Evolutionary conservation across 2,888 invertebrate species (phyloP).

Genomic region (Stenotaenia linearis): DNA sequence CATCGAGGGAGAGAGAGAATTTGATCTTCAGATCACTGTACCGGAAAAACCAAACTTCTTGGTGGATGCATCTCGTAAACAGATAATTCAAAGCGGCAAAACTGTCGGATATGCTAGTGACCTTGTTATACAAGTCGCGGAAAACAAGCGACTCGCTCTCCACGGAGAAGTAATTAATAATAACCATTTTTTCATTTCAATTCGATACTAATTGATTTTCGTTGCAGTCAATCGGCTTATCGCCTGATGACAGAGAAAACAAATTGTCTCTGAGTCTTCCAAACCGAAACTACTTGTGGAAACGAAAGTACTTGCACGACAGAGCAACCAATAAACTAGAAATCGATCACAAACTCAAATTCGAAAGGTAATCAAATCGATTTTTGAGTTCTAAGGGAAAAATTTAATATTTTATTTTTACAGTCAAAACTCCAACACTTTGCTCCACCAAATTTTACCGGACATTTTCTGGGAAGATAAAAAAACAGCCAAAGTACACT

Average conservation of each 20-base stretch:
- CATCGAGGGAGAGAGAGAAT: not conserved
- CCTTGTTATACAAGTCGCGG: not conserved
- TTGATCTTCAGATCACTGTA: not conserved
- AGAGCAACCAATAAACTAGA: not conserved
- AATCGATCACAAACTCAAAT: not conserved
- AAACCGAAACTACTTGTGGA: not conserved
- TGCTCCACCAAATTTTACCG: not conserved
- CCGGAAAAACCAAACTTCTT: constrained; percentile 29
- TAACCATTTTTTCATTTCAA: not conserved
- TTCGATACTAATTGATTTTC: not conserved
- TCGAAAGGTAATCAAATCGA: constrained; percentile 16
- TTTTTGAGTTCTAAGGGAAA: not conserved
- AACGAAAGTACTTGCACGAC: not conserved
- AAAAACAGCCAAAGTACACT: not conserved
- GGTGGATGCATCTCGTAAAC: not conserved
- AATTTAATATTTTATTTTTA: not conserved
- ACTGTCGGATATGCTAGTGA: not conserved
- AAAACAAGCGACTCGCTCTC: not conserved
- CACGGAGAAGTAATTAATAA: not conserved
- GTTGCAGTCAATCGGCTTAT: not conserved
- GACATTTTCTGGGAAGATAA: constrained; percentile 12
- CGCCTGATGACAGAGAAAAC: not conserved
- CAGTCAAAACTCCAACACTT: not conserved
- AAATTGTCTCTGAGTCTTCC: not conserved
- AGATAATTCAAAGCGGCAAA: not conserved